phyloP scores from a whole-genome alignment of 2,888 invertebrate genomes.

The Ellobium chinense region DNA sequence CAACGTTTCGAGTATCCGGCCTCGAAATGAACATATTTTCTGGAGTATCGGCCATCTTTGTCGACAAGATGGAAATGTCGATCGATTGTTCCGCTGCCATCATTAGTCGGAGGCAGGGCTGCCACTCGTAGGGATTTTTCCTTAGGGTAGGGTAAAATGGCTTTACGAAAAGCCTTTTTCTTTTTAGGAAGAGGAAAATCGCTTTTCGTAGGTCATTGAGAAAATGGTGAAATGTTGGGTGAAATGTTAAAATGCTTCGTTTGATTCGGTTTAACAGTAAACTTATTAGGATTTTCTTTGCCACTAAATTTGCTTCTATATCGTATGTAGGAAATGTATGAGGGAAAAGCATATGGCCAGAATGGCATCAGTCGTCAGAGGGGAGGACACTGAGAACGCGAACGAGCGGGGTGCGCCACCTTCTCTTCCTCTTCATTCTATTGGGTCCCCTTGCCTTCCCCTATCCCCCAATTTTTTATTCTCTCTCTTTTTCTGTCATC shows the following conservation, averaged over 20 bases:
- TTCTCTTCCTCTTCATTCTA: neutral
- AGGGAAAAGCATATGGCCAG: too few species aligned
- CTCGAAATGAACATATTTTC: constrained; percentile 15
- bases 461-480: neutral
- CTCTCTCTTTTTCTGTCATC: neutral
- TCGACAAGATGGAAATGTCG: constrained; percentile 4
- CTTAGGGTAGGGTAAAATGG: too few species aligned
- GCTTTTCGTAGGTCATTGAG: too few species aligned
- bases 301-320: too few species aligned
- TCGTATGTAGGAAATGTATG: too few species aligned
- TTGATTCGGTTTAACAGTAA: too few species aligned
- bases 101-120: neutral
- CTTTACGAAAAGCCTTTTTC: too few species aligned
- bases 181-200: too few species aligned
- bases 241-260: too few species aligned
- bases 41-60: constrained; percentile 10
- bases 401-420: neutral
- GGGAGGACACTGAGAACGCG: neutral
- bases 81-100: constrained; percentile 22
- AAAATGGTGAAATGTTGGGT: too few species aligned
- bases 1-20: neutral
- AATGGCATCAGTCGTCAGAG: too few species aligned
- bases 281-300: too few species aligned
- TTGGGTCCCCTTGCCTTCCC: neutral
- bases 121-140: neutral